Conservation (phyloP, 2,797 vertebrate species). For the Tarsius wallacei region DNA sequence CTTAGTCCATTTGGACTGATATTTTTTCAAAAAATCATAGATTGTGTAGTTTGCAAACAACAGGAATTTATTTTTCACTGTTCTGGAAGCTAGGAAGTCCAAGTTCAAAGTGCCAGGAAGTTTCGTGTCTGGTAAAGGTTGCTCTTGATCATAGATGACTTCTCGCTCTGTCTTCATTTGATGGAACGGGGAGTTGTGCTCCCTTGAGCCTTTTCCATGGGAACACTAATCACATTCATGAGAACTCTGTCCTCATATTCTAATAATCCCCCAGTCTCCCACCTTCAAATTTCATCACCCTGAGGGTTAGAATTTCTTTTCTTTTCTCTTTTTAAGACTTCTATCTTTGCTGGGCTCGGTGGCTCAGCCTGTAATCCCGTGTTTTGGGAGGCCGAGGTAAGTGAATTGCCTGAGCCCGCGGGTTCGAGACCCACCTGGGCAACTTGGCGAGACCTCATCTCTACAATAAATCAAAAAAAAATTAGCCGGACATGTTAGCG, state of each 20-base stretch:
- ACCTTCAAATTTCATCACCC: not conserved
- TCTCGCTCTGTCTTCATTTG: not conserved
- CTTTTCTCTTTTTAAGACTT: not conserved
- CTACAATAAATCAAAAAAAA: no score
- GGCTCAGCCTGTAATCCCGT: no score
- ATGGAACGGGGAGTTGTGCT: no score
- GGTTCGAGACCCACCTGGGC: no score
- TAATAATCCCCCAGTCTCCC: not conserved
- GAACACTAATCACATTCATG: not conserved
- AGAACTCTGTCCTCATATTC: not conserved
- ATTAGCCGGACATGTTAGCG: no score
- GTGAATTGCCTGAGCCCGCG: no score
- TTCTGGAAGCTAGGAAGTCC: not conserved
- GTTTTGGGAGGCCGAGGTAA: no score
- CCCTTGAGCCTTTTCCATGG: not conserved
- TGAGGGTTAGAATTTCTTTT: not conserved
- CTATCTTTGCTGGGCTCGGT: no score
- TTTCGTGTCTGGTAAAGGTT: not conserved
- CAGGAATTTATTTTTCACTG: not conserved
- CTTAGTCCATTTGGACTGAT: not conserved
- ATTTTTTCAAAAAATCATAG: not conserved
- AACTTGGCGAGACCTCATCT: no score
- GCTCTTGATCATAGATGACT: not conserved
- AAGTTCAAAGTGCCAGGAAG: not conserved
- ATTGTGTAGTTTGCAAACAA: not conserved